phyloP scores from a whole-genome alignment of 2,113 vertebrate species.

The Tachuris rubrigastra region DNA sequence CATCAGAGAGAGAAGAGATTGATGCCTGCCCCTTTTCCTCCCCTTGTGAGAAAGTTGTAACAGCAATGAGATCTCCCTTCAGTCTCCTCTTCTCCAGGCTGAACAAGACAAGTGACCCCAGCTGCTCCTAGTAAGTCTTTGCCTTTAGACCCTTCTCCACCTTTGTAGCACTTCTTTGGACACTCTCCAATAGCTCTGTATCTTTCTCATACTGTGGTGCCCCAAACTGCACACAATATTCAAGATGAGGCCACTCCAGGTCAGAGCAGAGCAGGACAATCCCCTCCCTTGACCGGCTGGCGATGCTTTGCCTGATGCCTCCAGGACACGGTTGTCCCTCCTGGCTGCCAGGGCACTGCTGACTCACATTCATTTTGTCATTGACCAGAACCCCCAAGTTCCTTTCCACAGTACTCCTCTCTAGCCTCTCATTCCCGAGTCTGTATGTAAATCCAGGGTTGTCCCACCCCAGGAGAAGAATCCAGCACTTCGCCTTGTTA shows the following conservation, averaged over 20 bases:
- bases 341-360: not conserved
- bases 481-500: not conserved
- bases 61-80: not conserved
- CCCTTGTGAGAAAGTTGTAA: no score
- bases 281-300: rapidly evolving
- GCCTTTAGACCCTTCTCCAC: not conserved
- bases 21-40: no score
- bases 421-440: not conserved
- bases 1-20: not conserved
- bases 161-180: not conserved
- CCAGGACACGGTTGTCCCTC: rapidly evolving
- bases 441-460: not conserved
- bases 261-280: not conserved
- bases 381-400: rapidly evolving
- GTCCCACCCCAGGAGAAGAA: no score
- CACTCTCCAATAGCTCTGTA: rapidly evolving
- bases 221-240: not conserved
- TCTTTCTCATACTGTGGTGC: rapidly evolving
- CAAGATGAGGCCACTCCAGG: rapidly evolving
- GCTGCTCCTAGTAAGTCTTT: not conserved
- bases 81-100: not conserved
- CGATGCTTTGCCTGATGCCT: not conserved
- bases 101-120: not conserved
- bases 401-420: rapidly evolving
- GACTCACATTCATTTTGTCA: rapidly evolving